phyloP scores from a whole-genome alignment of 2,888 invertebrate genomes.

The Bombylius major region DNA sequence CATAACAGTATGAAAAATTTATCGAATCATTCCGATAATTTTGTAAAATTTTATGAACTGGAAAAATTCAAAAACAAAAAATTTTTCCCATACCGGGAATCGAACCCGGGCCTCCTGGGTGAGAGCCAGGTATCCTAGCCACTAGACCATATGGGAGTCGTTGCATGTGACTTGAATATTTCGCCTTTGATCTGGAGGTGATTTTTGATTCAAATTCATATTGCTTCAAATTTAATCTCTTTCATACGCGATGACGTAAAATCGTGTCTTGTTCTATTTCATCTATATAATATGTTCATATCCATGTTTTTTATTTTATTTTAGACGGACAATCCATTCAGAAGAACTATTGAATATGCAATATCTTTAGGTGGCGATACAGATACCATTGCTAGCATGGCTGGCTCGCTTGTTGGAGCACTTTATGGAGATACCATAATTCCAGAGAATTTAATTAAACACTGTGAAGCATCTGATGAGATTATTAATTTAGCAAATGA shows the following conservation, averaged over 20 bases:
- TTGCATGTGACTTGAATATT: too few relatives aligned
- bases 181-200: too few relatives aligned
- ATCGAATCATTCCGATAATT: too few relatives aligned
- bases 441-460: conserved; percentile 38
- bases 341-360: conserved; percentile 54
- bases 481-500: conserved; percentile 43
- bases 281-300: neutral
- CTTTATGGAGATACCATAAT: conserved; percentile 48
- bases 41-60: too few relatives aligned
- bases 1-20: too few relatives aligned
- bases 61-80: neutral
- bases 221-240: neutral
- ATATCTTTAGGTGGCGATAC: conserved; percentile 64
- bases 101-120: conserved; percentile 62
- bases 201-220: too few relatives aligned
- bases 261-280: too few relatives aligned
- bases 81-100: conserved; percentile 80
- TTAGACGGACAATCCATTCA: conserved; percentile 44
- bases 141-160: conserved; percentile 37
- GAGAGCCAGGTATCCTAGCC: conserved; percentile 39
- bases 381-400: conserved; percentile 65
- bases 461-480: conserved; percentile 47
- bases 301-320: conserved; percentile 13
- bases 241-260: neutral
- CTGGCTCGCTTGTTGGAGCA: conserved; percentile 56